phyloP scores from a whole-genome alignment of 2,113 vertebrate genomes.

The Sander vitreus region DNA sequence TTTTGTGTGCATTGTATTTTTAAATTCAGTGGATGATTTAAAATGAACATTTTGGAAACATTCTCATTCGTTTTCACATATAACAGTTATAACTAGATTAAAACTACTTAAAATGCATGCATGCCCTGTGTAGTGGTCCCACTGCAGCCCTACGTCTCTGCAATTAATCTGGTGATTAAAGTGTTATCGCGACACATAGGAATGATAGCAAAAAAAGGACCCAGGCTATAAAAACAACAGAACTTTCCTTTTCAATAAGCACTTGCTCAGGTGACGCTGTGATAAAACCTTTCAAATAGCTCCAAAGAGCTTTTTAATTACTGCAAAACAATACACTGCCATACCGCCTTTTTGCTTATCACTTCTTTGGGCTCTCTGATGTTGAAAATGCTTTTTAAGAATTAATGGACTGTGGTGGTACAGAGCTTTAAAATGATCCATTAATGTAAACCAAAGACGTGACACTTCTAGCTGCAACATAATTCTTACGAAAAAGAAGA shows the following conservation, averaged over 20 bases:
- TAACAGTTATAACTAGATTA: conserved; percentile 1
- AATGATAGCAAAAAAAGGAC: conserved; percentile 6
- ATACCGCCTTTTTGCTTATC: conserved; percentile 12
- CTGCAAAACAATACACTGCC: conserved; percentile 15
- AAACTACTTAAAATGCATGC: background rate
- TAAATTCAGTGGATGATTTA: background rate
- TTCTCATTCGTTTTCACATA: background rate
- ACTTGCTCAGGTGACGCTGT: conserved; percentile 8
- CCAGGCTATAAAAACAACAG: background rate
- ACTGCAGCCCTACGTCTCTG: background rate
- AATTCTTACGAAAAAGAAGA: background rate
- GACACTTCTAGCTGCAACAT: background rate
- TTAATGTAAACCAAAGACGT: conserved; percentile 23
- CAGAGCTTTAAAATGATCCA: conserved; percentile 18
- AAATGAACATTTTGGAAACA: background rate
- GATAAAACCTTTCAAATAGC: conserved; percentile 32
- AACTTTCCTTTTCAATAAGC: conserved; percentile 16
- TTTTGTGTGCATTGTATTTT: background rate
- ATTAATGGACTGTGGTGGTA: conserved; percentile 27
- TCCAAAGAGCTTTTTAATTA: conserved; percentile 47
- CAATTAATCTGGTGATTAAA: conserved; percentile 14
- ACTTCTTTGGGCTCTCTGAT: conserved; percentile 10
- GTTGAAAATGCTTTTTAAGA: conserved; percentile 27
- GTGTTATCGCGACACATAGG: background rate
- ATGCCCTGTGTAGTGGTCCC: no score